Percentiles rank a stretch among this genome's conserved stretches.
These are phyloP conservation scores for Spondyliosoma cantharus DNA, from an alignment of 2,797 vertebrate genomes.

Conservation along the genomic window DNA sequence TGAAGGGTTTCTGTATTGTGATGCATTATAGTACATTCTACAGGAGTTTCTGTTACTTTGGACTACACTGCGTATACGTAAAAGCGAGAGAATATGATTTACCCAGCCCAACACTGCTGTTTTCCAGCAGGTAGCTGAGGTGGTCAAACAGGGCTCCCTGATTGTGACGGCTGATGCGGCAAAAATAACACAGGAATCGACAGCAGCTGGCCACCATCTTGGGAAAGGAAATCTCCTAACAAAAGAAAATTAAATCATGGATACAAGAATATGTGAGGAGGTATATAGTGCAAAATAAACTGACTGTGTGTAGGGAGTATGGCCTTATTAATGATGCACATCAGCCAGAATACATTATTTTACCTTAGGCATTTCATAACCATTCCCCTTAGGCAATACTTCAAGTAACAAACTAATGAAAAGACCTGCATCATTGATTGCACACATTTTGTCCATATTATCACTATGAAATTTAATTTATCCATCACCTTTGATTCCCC, in stretches of 20 bases:
- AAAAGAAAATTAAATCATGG: constrained; percentile 1
- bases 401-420: neutral
- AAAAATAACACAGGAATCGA: constrained; percentile 97
- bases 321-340: neutral
- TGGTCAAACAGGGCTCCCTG: constrained; percentile 97
- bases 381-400: neutral
- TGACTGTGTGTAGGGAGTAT: neutral
- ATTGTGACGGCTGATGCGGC: constrained; percentile 95
- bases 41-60: neutral
- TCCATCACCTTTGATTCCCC: constrained; percentile 91
- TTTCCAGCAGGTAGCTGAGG: constrained; percentile 95
- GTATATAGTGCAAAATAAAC: neutral
- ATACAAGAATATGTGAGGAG: neutral
- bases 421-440: neutral
- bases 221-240: constrained; percentile 93
- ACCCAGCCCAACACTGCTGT: constrained; percentile 96
- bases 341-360: neutral
- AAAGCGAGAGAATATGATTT: constrained; percentile 47
- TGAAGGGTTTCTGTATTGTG: neutral
- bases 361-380: neutral
- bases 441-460: constrained; percentile 4
- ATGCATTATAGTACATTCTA: neutral
- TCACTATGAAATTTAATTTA: neutral
- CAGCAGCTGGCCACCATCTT: constrained; percentile 99
- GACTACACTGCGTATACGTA: neutral